These are phyloP conservation scores for Prosopocoilus inquinatus DNA, from an alignment of 2,888 invertebrate genomes.

Conservation along the genomic window DNA sequence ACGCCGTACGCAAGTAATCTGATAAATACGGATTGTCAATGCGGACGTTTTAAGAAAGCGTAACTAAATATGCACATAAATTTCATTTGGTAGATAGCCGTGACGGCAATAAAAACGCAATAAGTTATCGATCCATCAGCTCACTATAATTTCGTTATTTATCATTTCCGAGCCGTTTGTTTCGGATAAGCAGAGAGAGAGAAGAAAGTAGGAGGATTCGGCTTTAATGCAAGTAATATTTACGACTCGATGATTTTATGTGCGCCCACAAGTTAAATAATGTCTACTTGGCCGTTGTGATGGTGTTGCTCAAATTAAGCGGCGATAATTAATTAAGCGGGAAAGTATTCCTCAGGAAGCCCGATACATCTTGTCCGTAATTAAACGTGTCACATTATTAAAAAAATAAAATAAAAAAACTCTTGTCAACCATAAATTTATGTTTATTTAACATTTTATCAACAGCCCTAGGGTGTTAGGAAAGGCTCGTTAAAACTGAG, in stretches of 20 bases:
- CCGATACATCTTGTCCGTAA: too few relatives aligned
- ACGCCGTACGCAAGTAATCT: not conserved
- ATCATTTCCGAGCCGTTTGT: constrained; percentile 4
- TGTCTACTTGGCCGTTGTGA: not conserved
- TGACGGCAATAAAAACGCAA: not conserved
- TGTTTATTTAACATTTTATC: too few relatives aligned
- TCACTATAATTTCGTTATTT: constrained; percentile 4
- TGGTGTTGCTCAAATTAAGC: too few relatives aligned
- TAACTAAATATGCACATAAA: constrained; percentile 23
- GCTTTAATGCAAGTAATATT: not conserved
- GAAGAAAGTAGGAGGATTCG: not conserved
- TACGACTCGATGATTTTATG: not conserved
- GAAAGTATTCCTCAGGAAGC: too few relatives aligned
- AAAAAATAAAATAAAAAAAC: too few relatives aligned
- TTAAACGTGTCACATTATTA: too few relatives aligned
- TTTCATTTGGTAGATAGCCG: constrained; percentile 11
- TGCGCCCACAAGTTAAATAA: not conserved
- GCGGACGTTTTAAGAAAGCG: constrained; percentile 13
- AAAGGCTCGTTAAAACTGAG: too few relatives aligned
- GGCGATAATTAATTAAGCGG: too few relatives aligned
- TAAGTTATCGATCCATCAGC: constrained; percentile 2
- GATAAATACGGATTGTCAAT: not conserved
- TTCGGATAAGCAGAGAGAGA: not conserved
- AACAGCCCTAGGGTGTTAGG: too few relatives aligned
- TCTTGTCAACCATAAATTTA: too few relatives aligned